These are phyloP conservation scores for Pogonomyrmex barbatus DNA, from an alignment of 1,140 invertebrate species.

Conservation along the genomic window DNA sequence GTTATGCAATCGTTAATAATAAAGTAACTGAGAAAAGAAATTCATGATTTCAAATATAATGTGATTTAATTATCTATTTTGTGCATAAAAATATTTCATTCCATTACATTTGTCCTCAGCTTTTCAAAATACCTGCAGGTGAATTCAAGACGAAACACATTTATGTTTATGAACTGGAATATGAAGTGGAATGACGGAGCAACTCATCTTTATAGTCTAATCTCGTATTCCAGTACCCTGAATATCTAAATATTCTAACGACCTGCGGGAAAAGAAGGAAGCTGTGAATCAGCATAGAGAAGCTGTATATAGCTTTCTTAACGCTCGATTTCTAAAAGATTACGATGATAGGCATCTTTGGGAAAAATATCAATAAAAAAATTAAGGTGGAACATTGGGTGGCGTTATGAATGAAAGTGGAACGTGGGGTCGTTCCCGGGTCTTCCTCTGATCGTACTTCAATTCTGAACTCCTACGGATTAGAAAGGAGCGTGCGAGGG, in stretches of 20 bases:
- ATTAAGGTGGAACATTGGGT: constrained; percentile 4
- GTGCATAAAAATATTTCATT: not conserved
- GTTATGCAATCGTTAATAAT: not conserved
- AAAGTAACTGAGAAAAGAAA: not conserved
- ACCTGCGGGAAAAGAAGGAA: constrained; percentile 16
- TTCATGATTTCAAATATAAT: not conserved
- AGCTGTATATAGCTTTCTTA: constrained; percentile 2
- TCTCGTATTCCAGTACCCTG: constrained; percentile 2
- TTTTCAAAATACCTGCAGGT: not conserved
- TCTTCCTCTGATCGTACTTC: constrained; percentile 59
- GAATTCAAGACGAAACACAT: not conserved
- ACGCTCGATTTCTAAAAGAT: constrained; percentile 49
- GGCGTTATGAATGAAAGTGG: constrained; percentile 67
- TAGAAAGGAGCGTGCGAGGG: constrained; percentile 39
- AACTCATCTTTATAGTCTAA: constrained; percentile 10
- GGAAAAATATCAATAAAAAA: constrained; percentile 26
- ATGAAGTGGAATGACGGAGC: not conserved
- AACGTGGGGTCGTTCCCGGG: constrained; percentile 35
- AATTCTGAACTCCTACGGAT: constrained; percentile 27
- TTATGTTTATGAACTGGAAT: not conserved
- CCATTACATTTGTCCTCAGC: not conserved
- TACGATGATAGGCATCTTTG: constrained; percentile 17
- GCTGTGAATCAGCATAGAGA: constrained; percentile 20
- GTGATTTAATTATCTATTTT: constrained; percentile 7
- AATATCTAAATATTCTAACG: constrained; percentile 33